Base-by-base conservation (phyloP, 2,888 invertebrate species). In the Lasioglossum marginatum region DNA sequence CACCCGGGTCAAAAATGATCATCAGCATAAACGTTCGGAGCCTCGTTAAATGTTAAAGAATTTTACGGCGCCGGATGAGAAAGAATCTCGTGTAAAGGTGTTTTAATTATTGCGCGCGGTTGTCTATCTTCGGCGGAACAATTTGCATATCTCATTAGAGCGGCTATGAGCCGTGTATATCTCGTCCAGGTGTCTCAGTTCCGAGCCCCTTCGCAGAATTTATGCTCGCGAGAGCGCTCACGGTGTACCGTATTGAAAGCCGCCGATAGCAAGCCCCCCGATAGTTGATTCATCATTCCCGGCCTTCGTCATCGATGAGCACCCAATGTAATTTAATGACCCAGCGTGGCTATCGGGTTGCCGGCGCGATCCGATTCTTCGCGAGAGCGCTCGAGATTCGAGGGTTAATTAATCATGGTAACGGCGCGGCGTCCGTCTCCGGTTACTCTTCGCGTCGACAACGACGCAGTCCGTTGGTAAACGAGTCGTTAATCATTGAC, bases 341-440 rank as follows among this genome's bases (percentile, higher is more conserved):
- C 63, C 75, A 34, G 31, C 45, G 48, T 23, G 48, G 52, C 73
- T 74, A 89, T 86, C 81, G 60, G n/a, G 71, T 78, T 60, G 81
- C 72, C 43, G 75, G 73, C 76, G 63, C 52, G 23, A 79, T 79
- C 52, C 45, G 82, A 68, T 80, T 89, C 70, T 77, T 86, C 72
- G 45, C 81, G 23, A 52, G 52, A 52, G 10, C 72, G 63, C 66
- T 19, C 31, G 34, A 70, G 66, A 77, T 77, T 60, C 68, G 63
- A 75, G 60, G 75, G 79, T 80, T 87, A 89, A 87, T 88, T 88
- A 88, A 89, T 87, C 83, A 81, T 75, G 81, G 78, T 89, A 88
- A 81, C 81, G 77, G 57, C 79, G 79, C 81, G 77, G 57, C 79
- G 79, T 77, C 60, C 45, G 74, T 87, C 73, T 88, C 60, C 78